A percentile compares a stretch with the other conserved stretches of the same genome.
Conservation (phyloP, 2,888 invertebrate species). For the Philopedon plagiatum region DNA sequence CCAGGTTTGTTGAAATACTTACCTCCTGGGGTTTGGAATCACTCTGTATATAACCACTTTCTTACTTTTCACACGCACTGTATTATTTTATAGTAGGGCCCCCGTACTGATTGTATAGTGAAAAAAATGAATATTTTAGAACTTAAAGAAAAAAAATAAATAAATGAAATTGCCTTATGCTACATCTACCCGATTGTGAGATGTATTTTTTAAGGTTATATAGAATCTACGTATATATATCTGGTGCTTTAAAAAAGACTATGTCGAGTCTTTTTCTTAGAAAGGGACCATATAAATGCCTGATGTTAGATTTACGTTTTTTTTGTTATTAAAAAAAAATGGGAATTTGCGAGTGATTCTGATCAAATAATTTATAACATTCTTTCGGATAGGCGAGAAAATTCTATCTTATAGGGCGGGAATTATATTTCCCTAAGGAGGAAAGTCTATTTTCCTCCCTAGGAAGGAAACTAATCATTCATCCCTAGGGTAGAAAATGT, state of each 20-base stretch:
- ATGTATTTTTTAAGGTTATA: conserved; percentile 47
- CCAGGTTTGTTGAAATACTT: not conserved
- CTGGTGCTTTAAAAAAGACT: conserved; percentile 50
- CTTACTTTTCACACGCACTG: not conserved
- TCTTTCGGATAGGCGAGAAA: too few relatives aligned
- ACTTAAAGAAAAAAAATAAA: conserved; percentile 1
- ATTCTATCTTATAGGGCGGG: too few relatives aligned
- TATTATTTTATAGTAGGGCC: conserved; percentile 19
- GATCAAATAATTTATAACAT: too few relatives aligned
- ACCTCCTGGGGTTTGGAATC: too few relatives aligned
- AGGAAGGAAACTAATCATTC: too few relatives aligned
- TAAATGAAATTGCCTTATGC: conserved; percentile 44
- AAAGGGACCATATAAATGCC: conserved; percentile 46
- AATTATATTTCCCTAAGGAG: too few relatives aligned
- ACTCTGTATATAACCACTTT: not conserved
- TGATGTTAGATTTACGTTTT: conserved; percentile 17
- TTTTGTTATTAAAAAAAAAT: not conserved
- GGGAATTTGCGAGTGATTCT: not conserved
- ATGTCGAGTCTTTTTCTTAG: conserved; percentile 42
- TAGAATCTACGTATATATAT: conserved; percentile 35
- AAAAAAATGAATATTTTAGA: conserved; percentile 35
- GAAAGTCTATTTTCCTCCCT: too few relatives aligned
- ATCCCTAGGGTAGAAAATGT: too few relatives aligned
- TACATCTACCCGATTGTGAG: conserved; percentile 44
- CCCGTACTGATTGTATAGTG: conserved; percentile 33